phyloP scores from a whole-genome alignment of 2,113 vertebrate species.

The Amphilophus citrinellus region DNA sequence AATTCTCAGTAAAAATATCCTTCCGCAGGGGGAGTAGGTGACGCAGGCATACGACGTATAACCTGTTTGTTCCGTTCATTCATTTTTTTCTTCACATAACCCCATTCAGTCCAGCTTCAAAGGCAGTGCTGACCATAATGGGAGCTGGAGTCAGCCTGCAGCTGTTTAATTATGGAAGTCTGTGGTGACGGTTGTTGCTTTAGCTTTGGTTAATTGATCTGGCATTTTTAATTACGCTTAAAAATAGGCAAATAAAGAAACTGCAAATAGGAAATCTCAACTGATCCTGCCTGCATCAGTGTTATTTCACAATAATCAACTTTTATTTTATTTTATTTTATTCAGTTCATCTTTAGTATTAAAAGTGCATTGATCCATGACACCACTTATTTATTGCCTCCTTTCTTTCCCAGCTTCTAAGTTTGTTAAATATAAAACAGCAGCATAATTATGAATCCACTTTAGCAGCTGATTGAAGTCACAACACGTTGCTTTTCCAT shows the following conservation, averaged over 20 bases:
- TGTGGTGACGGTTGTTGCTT: not conserved
- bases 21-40: constrained; percentile 63
- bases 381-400: not conserved
- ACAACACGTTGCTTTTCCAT: not conserved
- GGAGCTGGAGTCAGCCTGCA: not conserved
- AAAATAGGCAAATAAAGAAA: not conserved
- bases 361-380: not conserved
- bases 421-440: not conserved
- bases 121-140: not conserved
- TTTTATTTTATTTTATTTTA: not conserved
- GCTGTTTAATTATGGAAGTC: not conserved
- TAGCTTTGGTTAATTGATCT: not conserved
- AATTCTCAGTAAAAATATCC: constrained; percentile 51
- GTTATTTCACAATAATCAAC: not conserved
- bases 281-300: not conserved
- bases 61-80: constrained; percentile 46
- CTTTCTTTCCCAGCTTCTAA: not conserved
- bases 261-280: not conserved
- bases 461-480: not conserved
- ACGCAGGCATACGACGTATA: constrained; percentile 54
- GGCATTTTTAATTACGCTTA: not conserved
- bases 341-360: not conserved
- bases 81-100: not conserved
- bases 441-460: not conserved
- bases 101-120: not conserved